Base-by-base conservation (phyloP, 1,140 invertebrate genomes). In the Scaptomyza hsui region DNA sequence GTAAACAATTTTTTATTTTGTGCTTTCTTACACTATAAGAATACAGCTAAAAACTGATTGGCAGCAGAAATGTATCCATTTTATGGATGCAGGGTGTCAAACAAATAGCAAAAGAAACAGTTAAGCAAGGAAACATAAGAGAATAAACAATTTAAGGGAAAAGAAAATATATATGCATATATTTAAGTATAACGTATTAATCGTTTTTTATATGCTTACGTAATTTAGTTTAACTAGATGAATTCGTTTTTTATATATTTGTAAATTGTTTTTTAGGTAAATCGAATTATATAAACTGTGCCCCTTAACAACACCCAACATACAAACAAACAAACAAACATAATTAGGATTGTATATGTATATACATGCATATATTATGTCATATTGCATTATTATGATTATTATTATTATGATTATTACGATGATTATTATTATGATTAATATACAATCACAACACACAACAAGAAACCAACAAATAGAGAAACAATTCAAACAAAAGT, bases 191-290 rank as follows among this genome's bases (percentile, higher is more conserved):
- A 18, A 71, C 45, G 59, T 69, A 63, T 56, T 74, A 62, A 72
- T 75, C 74, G 64, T 88, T 89, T 89, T 89, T 82, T 68, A 82
- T 79, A 82, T 51, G 69, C 78, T 89, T 72, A 76, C 41, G 56
- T 55, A 77, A 60, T 75, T 72, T 69, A 80, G 75, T 81, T 90
- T 82, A 72, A 90, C 74, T 85, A 90, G 83, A 88, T 76, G 69
- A 90, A 90, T 89, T 89, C 77, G 78, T 85, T 88, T 74, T 86
- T 88, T 88, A 88, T 88, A 86, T 81, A 90, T 90, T 85, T 90
- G 79, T 90, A 90, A 90, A 90, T 85, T 88, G 82, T 88, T 88
- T 88, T 78, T 53, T 90, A 90, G 88, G 71, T 88, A 89, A 90
- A 89, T 90, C 82, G 71, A 90, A 89, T 86, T 86, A 89, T 81